phyloP scores from a whole-genome alignment of 2,797 vertebrate genomes.

The Anabacerthia variegaticeps region DNA sequence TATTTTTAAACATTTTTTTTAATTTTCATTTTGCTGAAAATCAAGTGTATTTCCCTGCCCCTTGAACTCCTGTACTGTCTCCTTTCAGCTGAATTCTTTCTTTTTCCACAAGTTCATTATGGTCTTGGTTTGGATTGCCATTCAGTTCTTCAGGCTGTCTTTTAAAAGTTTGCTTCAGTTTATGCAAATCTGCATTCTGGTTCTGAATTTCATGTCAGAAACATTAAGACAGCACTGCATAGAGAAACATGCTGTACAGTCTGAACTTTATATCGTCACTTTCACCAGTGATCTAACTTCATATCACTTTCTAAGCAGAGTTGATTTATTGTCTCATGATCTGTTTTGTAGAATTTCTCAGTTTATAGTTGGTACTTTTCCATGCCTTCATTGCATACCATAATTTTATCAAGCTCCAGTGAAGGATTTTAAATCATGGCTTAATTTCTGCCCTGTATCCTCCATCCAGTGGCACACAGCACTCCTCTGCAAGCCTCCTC shows the following conservation, averaged over 20 bases:
- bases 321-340: background rate
- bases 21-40: background rate
- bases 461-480: background rate
- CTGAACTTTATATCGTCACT: background rate
- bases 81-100: background rate
- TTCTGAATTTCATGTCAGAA: background rate
- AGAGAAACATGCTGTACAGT: rapidly evolving
- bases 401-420: background rate
- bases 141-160: background rate
- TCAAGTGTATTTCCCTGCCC: rapidly evolving
- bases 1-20: background rate
- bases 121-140: background rate
- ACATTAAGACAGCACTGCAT: background rate
- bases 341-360: background rate
- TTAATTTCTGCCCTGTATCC: background rate
- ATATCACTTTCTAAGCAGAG: background rate
- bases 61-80: background rate
- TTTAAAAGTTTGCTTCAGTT: background rate
- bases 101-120: background rate
- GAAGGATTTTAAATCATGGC: background rate
- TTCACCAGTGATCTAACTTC: background rate
- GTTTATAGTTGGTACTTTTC: background rate
- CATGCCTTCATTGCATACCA: background rate
- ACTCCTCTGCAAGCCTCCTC: background rate
- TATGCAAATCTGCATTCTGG: background rate